These are phyloP conservation scores for Callocephalon fimbriatum DNA, from an alignment of 2,113 vertebrate species.

Conservation along the genomic window DNA sequence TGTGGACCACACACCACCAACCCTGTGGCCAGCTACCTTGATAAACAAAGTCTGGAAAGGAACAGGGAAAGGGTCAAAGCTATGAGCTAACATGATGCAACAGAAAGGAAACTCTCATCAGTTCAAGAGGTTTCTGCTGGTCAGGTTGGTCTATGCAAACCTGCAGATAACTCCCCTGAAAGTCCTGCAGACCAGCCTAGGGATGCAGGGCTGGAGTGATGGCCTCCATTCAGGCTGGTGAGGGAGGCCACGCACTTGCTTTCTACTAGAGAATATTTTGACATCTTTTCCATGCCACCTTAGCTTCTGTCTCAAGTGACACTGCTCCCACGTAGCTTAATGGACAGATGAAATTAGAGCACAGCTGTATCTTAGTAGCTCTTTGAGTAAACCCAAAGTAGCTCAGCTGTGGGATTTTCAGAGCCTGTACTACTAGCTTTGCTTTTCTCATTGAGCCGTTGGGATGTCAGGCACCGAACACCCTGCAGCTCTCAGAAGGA, in stretches of 20 bases:
- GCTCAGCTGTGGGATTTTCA: fast-evolving
- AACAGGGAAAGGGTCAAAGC: background rate
- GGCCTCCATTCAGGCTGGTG: background rate
- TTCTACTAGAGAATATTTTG: background rate
- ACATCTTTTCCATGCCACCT: background rate
- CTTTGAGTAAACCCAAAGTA: background rate
- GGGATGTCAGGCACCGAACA: background rate
- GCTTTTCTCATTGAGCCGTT: background rate
- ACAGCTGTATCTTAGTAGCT: background rate
- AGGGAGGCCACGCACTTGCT: background rate
- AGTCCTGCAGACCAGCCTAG: background rate
- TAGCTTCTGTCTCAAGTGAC: background rate
- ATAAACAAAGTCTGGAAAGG: background rate
- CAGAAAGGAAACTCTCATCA: background rate
- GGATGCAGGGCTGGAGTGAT: background rate
- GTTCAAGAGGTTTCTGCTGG: background rate
- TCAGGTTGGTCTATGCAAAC: background rate
- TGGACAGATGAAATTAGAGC: background rate
- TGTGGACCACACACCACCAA: background rate
- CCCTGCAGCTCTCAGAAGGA: fast-evolving
- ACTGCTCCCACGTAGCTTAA: background rate
- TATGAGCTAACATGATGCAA: background rate
- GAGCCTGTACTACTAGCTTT: background rate
- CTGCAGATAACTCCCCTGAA: background rate
- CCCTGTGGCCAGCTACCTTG: background rate